A percentile compares a stretch with the other conserved stretches of the same genome.
Evolutionary conservation across 2,888 invertebrate genomes (phyloP).

Genomic region (Alloplasta piceator): DNA sequence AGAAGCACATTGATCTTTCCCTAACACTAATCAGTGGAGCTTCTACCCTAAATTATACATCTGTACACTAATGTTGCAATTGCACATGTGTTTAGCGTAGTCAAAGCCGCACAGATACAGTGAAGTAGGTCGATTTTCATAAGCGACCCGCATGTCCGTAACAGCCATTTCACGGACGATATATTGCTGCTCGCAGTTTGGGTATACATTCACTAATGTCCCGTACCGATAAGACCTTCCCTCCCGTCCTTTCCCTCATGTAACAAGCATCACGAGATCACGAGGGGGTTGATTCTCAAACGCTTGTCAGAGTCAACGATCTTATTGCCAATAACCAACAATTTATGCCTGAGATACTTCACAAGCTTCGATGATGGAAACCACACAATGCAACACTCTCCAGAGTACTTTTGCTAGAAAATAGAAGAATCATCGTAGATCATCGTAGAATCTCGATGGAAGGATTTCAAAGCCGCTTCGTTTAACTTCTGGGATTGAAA

Average conservation of each 20-base stretch:
- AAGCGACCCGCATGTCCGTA: background rate
- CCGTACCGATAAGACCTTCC: slow-evolving; percentile 54
- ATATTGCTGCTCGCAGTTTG: slow-evolving; percentile 45
- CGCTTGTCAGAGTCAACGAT: slow-evolving; percentile 4
- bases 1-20: too few species aligned
- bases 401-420: too few species aligned
- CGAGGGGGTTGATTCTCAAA: slow-evolving; percentile 52
- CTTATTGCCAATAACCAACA: slow-evolving; percentile 8
- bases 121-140: slow-evolving; percentile 5
- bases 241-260: slow-evolving; percentile 1
- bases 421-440: too few species aligned
- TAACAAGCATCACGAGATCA: slow-evolving; percentile 28
- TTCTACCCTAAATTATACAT: too few species aligned
- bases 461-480: too few species aligned
- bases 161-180: slow-evolving; percentile 57
- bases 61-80: background rate
- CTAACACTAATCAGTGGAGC: too few species aligned
- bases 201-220: slow-evolving; percentile 60
- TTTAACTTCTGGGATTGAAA: too few species aligned
- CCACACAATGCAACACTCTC: too few species aligned
- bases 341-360: slow-evolving; percentile 34
- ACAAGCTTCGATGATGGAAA: too few species aligned
- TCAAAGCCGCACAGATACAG: background rate
- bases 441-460: too few species aligned
- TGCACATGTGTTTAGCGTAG: background rate